phyloP scores from a whole-genome alignment of 1,140 invertebrate species.

The Lethrus apterus region DNA sequence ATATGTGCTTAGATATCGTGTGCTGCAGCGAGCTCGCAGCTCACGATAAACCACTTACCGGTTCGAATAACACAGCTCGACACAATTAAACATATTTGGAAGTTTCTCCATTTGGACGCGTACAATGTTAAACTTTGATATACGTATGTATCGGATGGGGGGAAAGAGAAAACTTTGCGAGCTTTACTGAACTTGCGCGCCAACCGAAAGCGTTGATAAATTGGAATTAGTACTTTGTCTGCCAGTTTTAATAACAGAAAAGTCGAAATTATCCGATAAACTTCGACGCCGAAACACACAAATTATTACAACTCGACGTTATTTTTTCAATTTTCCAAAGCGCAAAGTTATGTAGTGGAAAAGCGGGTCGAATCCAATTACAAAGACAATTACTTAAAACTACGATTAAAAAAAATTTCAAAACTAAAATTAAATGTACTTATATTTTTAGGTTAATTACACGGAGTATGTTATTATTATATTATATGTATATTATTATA shows the following conservation, averaged over 20 bases:
- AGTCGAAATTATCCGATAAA: constrained; percentile 2
- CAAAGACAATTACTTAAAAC: no score
- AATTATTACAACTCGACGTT: not conserved
- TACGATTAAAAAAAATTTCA: no score
- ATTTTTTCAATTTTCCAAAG: no score
- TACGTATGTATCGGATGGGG: not conserved
- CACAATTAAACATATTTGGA: not conserved
- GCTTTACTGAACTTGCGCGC: not conserved
- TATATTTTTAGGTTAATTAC: no score
- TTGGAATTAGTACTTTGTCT: not conserved
- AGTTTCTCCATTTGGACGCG: not conserved
- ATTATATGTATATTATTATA: no score
- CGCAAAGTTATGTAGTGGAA: no score
- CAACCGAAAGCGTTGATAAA: not conserved
- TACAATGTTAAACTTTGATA: not conserved
- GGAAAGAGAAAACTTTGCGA: constrained; percentile 1
- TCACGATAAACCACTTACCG: not conserved
- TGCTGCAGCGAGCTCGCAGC: not conserved
- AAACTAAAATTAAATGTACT: no score
- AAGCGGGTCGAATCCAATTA: no score
- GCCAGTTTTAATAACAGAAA: constrained; percentile 6
- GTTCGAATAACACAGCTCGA: not conserved
- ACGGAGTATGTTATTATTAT: no score
- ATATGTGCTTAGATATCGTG: not conserved
- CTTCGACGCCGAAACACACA: not conserved